Conservation (phyloP, 2,113 vertebrate genomes). For the Gasterosteus aculeatus region DNA sequence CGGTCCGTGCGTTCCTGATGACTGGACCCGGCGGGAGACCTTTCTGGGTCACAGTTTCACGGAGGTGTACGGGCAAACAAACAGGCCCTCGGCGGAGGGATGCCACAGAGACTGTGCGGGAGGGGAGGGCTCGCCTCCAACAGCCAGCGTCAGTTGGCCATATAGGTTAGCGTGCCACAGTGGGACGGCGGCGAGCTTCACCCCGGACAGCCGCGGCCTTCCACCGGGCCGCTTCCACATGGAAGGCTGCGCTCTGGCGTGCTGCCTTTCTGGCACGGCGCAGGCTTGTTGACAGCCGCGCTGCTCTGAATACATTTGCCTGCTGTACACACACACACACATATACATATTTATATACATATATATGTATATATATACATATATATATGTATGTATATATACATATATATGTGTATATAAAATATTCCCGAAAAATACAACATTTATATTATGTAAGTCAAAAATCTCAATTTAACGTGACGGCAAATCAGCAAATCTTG, state of each 20-base stretch:
- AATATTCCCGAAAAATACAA: too few species aligned
- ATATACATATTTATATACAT: too few species aligned
- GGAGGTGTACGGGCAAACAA: conserved; percentile 53
- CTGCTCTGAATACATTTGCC: not conserved
- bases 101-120: conserved; percentile 41
- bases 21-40: conserved; percentile 22
- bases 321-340: not conserved
- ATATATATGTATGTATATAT: too few species aligned
- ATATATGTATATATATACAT: too few species aligned
- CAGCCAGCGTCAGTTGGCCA: conserved; percentile 50
- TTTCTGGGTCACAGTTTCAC: conserved; percentile 62
- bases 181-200: conserved; percentile 49
- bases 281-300: conserved; percentile 21
- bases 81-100: conserved; percentile 28
- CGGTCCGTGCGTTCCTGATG: conserved; percentile 20
- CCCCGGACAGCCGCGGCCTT: conserved; percentile 40
- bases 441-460: too few species aligned
- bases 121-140: conserved; percentile 38
- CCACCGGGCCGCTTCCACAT: conserved; percentile 43
- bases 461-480: not conserved
- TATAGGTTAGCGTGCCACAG: conserved; percentile 70
- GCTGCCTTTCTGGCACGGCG: conserved; percentile 24
- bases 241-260: conserved; percentile 36
- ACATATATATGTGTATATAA: too few species aligned
- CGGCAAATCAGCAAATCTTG: too few species aligned